phyloP scores from a whole-genome alignment of 2,888 invertebrate species.

The Amorpha juglandis region DNA sequence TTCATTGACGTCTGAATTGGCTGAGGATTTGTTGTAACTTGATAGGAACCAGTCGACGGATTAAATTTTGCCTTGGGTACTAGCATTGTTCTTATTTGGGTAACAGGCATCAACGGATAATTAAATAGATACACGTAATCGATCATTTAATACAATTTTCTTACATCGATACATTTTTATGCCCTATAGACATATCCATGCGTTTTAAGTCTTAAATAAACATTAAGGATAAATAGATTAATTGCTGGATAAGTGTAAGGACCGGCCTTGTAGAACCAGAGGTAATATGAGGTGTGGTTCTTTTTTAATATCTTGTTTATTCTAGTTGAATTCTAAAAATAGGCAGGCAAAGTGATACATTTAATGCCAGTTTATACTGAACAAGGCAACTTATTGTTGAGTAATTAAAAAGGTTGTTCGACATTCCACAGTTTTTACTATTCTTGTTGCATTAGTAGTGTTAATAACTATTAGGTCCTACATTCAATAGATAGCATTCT shows the following conservation, averaged over 20 bases:
- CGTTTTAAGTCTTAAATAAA: constrained; percentile 36
- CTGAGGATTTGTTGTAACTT: too few species aligned
- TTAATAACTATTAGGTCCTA: too few species aligned
- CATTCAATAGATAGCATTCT: too few species aligned
- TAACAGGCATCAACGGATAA: too few species aligned
- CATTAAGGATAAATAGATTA: constrained; percentile 45
- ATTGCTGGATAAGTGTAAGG: constrained; percentile 43
- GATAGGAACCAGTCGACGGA: too few species aligned
- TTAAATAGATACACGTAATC: too few species aligned
- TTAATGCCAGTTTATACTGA: not conserved
- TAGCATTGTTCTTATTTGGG: too few species aligned
- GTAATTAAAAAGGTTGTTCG: not conserved
- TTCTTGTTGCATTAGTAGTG: not conserved
- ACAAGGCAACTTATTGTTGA: constrained; percentile 3
- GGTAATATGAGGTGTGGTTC: constrained; percentile 31
- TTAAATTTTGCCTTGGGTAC: too few species aligned
- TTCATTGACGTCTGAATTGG: too few species aligned
- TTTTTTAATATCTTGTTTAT: constrained; percentile 39
- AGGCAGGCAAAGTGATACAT: constrained; percentile 16
- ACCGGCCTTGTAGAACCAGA: constrained; percentile 48
- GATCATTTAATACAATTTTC: too few species aligned
- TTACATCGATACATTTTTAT: too few species aligned
- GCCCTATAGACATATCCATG: not conserved
- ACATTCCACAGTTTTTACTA: not conserved
- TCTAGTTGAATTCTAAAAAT: constrained; percentile 35